A percentile compares a stretch with the other conserved stretches of the same genome.
These are phyloP conservation scores for Elanoides forficatus DNA, from an alignment of 2,113 vertebrate genomes.

Conservation along the genomic window DNA sequence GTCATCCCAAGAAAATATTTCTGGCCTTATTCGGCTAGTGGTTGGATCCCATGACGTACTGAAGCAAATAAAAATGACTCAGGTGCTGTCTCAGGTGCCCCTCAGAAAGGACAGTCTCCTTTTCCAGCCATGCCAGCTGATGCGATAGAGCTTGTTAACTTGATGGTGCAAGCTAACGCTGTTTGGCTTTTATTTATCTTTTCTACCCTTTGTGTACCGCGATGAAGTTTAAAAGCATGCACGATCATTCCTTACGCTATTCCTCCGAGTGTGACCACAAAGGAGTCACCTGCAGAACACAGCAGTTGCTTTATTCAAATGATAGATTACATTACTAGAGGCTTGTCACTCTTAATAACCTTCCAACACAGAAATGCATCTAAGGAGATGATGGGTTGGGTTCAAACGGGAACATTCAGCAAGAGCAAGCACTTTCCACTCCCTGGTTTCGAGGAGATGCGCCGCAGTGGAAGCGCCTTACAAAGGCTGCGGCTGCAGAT, in stretches of 20 bases:
- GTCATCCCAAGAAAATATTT: not conserved
- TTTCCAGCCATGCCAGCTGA: not conserved
- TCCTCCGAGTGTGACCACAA: not conserved
- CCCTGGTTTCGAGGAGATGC: not conserved
- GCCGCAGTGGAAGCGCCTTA: not conserved
- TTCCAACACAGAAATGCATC: not conserved
- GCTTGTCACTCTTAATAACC: conserved; percentile 29
- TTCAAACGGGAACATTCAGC: not conserved
- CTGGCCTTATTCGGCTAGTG: not conserved
- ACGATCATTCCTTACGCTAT: not conserved
- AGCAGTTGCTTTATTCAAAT: conserved; percentile 33
- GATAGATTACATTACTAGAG: not conserved
- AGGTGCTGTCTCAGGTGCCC: not conserved
- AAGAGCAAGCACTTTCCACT: not conserved
- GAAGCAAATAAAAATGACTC: not conserved
- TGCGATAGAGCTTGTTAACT: not conserved
- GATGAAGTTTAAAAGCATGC: not conserved
- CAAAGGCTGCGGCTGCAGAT: not conserved
- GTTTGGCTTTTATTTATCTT: not conserved
- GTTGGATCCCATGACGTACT: not conserved
- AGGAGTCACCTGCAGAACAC: conserved; percentile 58
- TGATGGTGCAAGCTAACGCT: not conserved
- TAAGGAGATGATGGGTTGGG: not conserved
- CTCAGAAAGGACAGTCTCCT: not conserved
- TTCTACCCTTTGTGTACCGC: not conserved